Evolutionary conservation across 2,797 vertebrate species (phyloP).

Genomic region (Pelobates cultripes): DNA sequence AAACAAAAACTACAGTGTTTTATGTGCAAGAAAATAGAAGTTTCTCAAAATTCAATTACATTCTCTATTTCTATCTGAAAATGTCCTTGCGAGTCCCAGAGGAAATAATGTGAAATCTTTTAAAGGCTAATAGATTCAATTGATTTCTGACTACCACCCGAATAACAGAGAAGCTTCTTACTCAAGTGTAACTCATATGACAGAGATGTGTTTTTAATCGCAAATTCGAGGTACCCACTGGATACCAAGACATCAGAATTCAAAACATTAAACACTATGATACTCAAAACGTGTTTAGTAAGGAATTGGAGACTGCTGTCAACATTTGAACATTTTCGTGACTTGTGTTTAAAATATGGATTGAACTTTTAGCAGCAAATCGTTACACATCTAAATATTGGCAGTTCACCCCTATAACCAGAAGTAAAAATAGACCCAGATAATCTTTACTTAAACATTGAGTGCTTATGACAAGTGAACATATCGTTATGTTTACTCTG

Average conservation of each 20-base stretch:
- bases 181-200: conserved; percentile 33
- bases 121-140: conserved; percentile 40
- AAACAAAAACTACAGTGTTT: conserved; percentile 1
- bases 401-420: no score
- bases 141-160: conserved; percentile 30
- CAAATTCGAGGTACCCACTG: conserved; percentile 3
- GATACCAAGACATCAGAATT: conserved; percentile 23
- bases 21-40: conserved; percentile 16
- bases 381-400: no score
- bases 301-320: not conserved
- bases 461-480: no score
- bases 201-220: conserved; percentile 9
- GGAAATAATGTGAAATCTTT: conserved; percentile 51
- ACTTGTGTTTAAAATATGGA: no score
- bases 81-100: conserved; percentile 35
- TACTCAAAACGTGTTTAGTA: not conserved
- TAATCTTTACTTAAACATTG: no score
- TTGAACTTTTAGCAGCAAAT: no score
- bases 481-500: no score
- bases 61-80: conserved; percentile 30
- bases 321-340: not conserved
- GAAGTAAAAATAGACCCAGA: no score
- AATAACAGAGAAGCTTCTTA: conserved; percentile 27
- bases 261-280: not conserved
- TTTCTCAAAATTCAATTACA: conserved; percentile 45